Evolutionary conservation across 2,888 invertebrate genomes (phyloP).

Genomic region (Drosophila paracracens): DNA sequence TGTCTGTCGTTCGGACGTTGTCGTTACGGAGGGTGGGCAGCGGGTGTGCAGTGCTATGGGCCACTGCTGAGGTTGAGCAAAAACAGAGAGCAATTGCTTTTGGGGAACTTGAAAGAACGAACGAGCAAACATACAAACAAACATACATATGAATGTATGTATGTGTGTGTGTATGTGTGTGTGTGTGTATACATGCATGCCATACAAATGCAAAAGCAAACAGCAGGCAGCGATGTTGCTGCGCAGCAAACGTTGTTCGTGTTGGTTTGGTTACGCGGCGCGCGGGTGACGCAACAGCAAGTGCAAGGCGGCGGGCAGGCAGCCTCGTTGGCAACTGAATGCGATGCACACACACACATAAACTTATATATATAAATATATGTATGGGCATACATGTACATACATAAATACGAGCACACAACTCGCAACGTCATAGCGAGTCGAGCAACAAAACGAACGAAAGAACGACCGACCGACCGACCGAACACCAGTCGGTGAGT

Average conservation of each 20-base stretch:
- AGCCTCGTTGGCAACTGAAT: constrained; percentile 75
- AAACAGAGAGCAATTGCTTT: constrained; percentile 61
- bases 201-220: constrained; percentile 58
- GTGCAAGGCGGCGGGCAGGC: constrained; percentile 66
- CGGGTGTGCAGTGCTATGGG: constrained; percentile 21
- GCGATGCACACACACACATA: constrained; percentile 32
- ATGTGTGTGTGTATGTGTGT: constrained; percentile 9
- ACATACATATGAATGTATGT: constrained; percentile 6
- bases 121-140: constrained; percentile 20
- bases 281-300: constrained; percentile 79
- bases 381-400: constrained; percentile 4
- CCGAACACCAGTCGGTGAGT: constrained; percentile 40
- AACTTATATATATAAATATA: constrained; percentile 19
- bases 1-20: constrained; percentile 30
- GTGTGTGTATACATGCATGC: constrained; percentile 14
- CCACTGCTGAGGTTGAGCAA: constrained; percentile 67
- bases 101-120: constrained; percentile 55
- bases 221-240: constrained; percentile 56
- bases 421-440: constrained; percentile 78
- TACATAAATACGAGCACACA: constrained; percentile 60
- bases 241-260: constrained; percentile 53
- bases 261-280: constrained; percentile 50
- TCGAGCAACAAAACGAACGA: constrained; percentile 51
- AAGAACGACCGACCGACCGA: constrained; percentile 15
- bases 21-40: constrained; percentile 26